A percentile compares a stretch with the other conserved stretches of the same genome.
phyloP scores from a whole-genome alignment of 1,140 invertebrate genomes.

The Epicauta chinensis region DNA sequence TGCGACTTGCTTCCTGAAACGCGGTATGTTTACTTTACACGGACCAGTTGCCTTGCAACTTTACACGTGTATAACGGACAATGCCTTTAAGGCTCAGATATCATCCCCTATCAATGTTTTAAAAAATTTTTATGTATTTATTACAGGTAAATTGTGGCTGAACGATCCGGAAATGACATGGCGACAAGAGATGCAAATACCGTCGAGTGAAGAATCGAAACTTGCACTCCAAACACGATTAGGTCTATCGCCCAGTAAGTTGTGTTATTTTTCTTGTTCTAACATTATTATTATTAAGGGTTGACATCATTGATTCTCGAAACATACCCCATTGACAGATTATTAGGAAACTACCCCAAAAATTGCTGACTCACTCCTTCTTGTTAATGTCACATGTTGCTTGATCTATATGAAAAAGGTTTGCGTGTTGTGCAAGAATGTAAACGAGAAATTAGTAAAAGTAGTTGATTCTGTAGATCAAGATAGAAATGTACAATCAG shows the following conservation, averaged over 20 bases:
- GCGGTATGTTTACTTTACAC: too few species aligned
- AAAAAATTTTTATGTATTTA: conserved; percentile 11
- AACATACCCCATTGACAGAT: conserved; percentile 36
- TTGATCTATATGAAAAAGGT: neutral
- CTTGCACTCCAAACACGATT: conserved; percentile 40
- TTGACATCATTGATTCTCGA: conserved; percentile 28
- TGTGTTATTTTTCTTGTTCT: too few species aligned
- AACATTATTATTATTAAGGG: too few species aligned
- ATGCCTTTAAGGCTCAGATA: neutral
- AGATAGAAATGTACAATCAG: too few species aligned
- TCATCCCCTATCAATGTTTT: too few species aligned
- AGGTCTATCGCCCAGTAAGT: conserved; percentile 40
- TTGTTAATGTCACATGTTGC: conserved; percentile 34
- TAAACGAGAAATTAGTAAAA: too few species aligned
- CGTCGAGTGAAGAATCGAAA: conserved; percentile 40
- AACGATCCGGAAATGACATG: conserved; percentile 42
- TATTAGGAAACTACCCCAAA: conserved; percentile 31
- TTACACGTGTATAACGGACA: neutral
- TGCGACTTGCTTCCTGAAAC: too few species aligned
- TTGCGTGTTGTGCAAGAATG: too few species aligned
- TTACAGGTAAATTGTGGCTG: conserved; percentile 44
- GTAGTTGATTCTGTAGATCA: too few species aligned
- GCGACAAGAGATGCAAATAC: conserved; percentile 38
- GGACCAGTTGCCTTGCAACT: neutral
- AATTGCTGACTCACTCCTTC: conserved; percentile 37